Conservation (phyloP, 2,113 vertebrate species). For the Cynocephalus volans region DNA sequence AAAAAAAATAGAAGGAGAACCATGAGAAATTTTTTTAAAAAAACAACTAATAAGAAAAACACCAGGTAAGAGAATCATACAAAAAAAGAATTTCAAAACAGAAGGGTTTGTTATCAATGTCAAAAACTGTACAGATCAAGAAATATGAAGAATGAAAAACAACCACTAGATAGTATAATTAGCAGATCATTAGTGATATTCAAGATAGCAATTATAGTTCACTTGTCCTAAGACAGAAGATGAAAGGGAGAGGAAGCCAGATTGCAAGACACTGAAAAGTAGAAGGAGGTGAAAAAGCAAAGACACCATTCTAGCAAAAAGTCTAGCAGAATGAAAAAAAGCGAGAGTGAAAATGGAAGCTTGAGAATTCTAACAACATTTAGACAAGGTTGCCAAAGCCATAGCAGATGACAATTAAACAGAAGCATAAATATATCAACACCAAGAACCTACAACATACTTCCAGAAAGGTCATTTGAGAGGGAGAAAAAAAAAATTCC, state of each 20-base stretch:
- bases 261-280: neutral
- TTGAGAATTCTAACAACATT: neutral
- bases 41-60: conserved; percentile 42
- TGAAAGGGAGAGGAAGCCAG: neutral
- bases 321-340: neutral
- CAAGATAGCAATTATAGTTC: neutral
- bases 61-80: neutral
- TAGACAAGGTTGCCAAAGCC: neutral
- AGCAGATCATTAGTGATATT: neutral
- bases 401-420: neutral
- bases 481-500: neutral
- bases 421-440: neutral
- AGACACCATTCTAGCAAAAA: neutral
- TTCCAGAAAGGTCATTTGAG: neutral
- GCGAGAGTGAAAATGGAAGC: neutral
- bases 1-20: neutral
- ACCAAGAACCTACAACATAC: neutral
- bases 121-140: neutral
- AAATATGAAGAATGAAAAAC: neutral
- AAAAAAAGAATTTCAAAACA: conserved; percentile 20
- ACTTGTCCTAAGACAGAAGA: neutral
- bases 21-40: neutral
- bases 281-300: neutral
- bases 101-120: neutral
- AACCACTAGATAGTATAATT: neutral